phyloP scores from a whole-genome alignment of 2,113 vertebrate species.

The Sorex fumeus region DNA sequence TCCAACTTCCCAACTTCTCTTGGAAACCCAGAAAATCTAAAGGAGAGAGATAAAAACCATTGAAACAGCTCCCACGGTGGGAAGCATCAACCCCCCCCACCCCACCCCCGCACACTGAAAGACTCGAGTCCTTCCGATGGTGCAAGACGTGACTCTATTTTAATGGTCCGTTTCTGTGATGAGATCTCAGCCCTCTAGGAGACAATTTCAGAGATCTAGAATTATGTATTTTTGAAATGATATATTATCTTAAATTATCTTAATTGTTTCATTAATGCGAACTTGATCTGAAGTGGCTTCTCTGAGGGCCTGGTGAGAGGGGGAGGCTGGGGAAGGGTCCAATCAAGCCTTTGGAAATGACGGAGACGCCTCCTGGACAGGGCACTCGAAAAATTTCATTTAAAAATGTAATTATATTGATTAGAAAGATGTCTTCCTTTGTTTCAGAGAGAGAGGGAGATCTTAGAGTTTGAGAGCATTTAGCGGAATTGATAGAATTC shows the following conservation, averaged over 20 bases:
- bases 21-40: neutral
- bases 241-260: constrained; percentile 65
- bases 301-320: constrained; percentile 44
- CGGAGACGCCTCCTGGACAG: constrained; percentile 26
- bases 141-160: accelerated
- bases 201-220: constrained; percentile 3
- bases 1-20: neutral
- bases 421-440: constrained; percentile 64
- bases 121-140: no score
- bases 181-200: neutral
- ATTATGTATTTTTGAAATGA: constrained; percentile 34
- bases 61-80: neutral
- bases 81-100: neutral
- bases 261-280: constrained; percentile 77
- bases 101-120: neutral
- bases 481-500: constrained; percentile 74
- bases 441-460: constrained; percentile 62
- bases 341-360: constrained; percentile 71
- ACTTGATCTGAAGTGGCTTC: constrained; percentile 74
- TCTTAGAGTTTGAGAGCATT: constrained; percentile 72
- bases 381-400: constrained; percentile 62
- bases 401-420: constrained; percentile 78
- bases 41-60: neutral
- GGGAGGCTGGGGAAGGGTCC: constrained; percentile 56
- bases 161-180: neutral